These are phyloP conservation scores for Drosophila rubida DNA, from an alignment of 2,888 invertebrate genomes.

Conservation along the genomic window DNA sequence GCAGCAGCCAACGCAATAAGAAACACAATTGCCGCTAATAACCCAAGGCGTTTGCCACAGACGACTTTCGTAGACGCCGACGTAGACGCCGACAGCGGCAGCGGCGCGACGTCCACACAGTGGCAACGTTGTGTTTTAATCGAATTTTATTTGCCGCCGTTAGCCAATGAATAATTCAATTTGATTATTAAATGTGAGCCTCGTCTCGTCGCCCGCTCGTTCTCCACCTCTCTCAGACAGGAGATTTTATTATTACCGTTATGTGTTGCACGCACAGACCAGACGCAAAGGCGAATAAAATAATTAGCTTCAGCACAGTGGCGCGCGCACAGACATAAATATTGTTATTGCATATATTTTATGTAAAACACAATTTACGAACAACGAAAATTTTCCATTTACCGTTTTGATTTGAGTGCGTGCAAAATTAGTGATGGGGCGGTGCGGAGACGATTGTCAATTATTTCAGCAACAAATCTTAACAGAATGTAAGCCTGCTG, in stretches of 20 bases:
- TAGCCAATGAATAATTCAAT: constrained; percentile 80
- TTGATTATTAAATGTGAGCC: constrained; percentile 72
- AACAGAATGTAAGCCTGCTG: constrained; percentile 9
- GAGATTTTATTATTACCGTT: constrained; percentile 73
- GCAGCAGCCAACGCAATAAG: constrained; percentile 67
- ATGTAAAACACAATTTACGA: constrained; percentile 12
- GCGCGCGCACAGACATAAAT: constrained; percentile 2
- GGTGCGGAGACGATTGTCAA: constrained; percentile 11
- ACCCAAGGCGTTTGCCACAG: constrained; percentile 66
- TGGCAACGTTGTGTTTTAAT: constrained; percentile 67
- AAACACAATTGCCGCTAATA: constrained; percentile 78
- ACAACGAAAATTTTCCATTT: constrained; percentile 8
- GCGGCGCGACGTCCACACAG: constrained; percentile 15
- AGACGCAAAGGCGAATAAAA: constrained; percentile 42
- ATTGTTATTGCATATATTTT: constrained; percentile 24
- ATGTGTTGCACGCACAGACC: constrained; percentile 63
- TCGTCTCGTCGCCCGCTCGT: constrained; percentile 12
- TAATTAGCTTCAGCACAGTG: constrained; percentile 45
- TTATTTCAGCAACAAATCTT: constrained; percentile 7
- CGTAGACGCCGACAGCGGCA: constrained; percentile 12
- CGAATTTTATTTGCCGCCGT: constrained; percentile 81
- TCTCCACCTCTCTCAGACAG: constrained; percentile 24
- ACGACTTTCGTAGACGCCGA: constrained; percentile 36
- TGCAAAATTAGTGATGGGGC: constrained; percentile 2
- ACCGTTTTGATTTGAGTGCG: constrained; percentile 23